These are phyloP conservation scores for Mythimna pallens DNA, from an alignment of 2,888 invertebrate genomes.

Conservation along the genomic window DNA sequence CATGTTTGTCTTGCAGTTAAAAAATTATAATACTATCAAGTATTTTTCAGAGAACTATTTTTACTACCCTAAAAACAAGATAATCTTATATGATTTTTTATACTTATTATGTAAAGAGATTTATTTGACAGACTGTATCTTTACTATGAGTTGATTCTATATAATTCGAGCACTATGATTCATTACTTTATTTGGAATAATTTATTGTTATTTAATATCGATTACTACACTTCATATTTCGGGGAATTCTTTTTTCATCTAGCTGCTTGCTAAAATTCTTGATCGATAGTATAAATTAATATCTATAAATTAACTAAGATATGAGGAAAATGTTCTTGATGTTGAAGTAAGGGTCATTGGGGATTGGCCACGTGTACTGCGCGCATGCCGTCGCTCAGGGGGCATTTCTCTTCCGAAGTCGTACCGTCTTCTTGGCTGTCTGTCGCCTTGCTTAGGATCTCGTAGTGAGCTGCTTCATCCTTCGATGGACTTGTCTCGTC, in stretches of 20 bases:
- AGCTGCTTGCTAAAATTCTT: not conserved
- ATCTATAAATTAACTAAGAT: not conserved
- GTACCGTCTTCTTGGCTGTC: conserved; percentile 32
- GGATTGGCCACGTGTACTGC: conserved; percentile 65
- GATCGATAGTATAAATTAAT: conserved; percentile 2
- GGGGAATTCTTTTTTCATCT: conserved; percentile 5
- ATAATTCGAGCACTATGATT: conserved; percentile 20
- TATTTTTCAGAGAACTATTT: not conserved
- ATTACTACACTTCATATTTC: conserved; percentile 1
- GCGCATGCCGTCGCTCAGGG: conserved; percentile 67
- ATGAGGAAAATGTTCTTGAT: not conserved
- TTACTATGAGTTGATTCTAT: not conserved
- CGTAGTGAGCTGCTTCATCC: conserved; percentile 89
- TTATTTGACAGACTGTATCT: not conserved
- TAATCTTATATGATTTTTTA: not conserved
- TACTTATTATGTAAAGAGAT: not conserved
- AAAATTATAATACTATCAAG: not conserved
- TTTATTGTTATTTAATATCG: conserved; percentile 24
- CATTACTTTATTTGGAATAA: not conserved
- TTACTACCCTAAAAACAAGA: not conserved
- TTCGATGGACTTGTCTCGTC: conserved; percentile 92
- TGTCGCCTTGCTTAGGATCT: conserved; percentile 90
- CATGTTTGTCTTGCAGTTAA: no score
- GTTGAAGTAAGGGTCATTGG: conserved; percentile 44
- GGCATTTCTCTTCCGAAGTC: conserved; percentile 54